These are phyloP conservation scores for Lampropteryx suffumata DNA, from an alignment of 2,888 invertebrate genomes.

Conservation along the genomic window DNA sequence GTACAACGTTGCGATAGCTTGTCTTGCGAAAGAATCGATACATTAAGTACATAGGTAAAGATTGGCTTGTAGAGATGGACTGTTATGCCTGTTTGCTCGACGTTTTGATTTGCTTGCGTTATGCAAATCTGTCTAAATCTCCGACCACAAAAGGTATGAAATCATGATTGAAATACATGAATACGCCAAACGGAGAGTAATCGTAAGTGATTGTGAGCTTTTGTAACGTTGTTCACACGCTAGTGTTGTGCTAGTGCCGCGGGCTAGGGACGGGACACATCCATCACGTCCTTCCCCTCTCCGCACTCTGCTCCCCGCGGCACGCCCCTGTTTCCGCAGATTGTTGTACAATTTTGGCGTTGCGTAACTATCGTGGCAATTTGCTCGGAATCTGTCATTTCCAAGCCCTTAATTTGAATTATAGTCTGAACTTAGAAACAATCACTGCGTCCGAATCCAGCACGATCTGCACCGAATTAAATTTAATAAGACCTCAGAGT, in stretches of 20 bases:
- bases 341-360: slow-evolving; percentile 17
- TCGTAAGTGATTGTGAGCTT: slow-evolving; percentile 44
- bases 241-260: slow-evolving; percentile 33
- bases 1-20: slow-evolving; percentile 10
- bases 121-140: slow-evolving; percentile 34
- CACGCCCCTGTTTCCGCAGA: slow-evolving; percentile 11
- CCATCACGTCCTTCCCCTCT: slow-evolving; percentile 23
- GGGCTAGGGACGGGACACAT: slow-evolving; percentile 31
- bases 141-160: slow-evolving; percentile 33
- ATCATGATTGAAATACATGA: slow-evolving; percentile 51
- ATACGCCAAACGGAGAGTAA: slow-evolving; percentile 50
- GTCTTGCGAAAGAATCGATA: slow-evolving; percentile 1
- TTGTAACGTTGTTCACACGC: slow-evolving; percentile 46
- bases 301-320: slow-evolving; percentile 8
- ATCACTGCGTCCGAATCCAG: slow-evolving; percentile 11
- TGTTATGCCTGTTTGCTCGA: slow-evolving; percentile 7
- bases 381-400: slow-evolving; percentile 27
- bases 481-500: slow-evolving; percentile 18
- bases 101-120: slow-evolving; percentile 34
- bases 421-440: slow-evolving; percentile 20
- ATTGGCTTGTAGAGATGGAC: slow-evolving; percentile 3
- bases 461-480: slow-evolving; percentile 17
- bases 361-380: slow-evolving; percentile 28
- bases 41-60: neutral
- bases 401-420: slow-evolving; percentile 26